Base-by-base conservation (phyloP, 2,797 vertebrate species). In the Emydoidea blandingii region DNA sequence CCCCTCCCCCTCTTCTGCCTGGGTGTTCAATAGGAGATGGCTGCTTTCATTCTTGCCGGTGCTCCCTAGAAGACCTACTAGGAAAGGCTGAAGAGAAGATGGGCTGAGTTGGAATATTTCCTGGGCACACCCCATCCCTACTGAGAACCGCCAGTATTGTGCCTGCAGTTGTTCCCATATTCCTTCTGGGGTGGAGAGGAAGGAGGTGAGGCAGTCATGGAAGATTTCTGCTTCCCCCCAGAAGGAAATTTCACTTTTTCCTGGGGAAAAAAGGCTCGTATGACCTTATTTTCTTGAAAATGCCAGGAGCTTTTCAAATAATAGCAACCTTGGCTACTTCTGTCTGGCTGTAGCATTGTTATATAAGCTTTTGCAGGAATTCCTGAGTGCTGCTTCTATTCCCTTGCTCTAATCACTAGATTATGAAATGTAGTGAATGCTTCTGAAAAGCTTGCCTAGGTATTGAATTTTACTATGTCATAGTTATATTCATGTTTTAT, bases 301-400 rank as follows among this genome's bases (percentile, higher is more conserved):
- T 97, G 96, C 92, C 96, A 98, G 95, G 95, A 98, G 96, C 86
- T 97, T 98, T 98, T 97, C 97, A 96, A 96, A 97, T 96, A 98
- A 97, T 97, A 96, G 95, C 93, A 97, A 97, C 92, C 88, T 0
- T 44, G 52, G 44, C 41, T 47, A 47, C 41, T 29, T 76, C 74
- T 47, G 10, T 19, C 76, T 9, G 11, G 57, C 16, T 59, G 34
- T 8, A 74, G n/a, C 78, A 83, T 88, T 87, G 5, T 52, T 79
- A 68, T 29, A 4, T 31, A 16, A 54, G 25, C 54, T 57, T 88
- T 86, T 90, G 4, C 41, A 3, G 50, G 52, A 94, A 85, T 59
- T 76, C 87, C 81, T 83, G 74, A 91, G 41, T 65, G 86, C 59
- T 44, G 37, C 5, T 91, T 10, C 0, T 0, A 3, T 57, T 87